Conservation (phyloP, 2,888 invertebrate genomes). For the Synanthedon tipuliformis region DNA sequence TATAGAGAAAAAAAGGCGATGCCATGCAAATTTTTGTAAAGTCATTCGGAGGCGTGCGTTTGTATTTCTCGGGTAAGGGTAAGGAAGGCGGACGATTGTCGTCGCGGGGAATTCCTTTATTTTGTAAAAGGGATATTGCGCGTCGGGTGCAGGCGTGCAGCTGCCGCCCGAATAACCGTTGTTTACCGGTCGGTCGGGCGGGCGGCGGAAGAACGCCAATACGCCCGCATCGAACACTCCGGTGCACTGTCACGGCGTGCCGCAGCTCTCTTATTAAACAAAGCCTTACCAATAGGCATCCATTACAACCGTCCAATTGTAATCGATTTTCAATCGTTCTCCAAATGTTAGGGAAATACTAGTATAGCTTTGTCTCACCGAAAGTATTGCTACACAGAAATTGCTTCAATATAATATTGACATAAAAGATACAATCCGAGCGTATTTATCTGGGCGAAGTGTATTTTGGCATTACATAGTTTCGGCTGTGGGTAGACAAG, state of each 20-base stretch:
- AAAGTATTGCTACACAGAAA: neutral
- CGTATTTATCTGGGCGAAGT: conserved; percentile 34
- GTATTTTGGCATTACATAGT: conserved; percentile 24
- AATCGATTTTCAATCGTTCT: neutral
- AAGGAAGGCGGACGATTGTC: conserved; percentile 65
- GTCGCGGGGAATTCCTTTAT: conserved; percentile 61
- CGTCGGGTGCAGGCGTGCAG: conserved; percentile 60
- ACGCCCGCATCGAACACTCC: conserved; percentile 38
- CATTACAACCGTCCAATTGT: neutral
- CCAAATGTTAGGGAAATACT: neutral
- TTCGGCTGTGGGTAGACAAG: conserved; percentile 12
- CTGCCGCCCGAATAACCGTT: conserved; percentile 43
- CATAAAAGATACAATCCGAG: conserved; percentile 13
- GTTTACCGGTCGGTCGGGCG: conserved; percentile 39
- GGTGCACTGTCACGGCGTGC: conserved; percentile 24
- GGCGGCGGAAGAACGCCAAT: conserved; percentile 11
- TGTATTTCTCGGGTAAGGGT: conserved; percentile 65
- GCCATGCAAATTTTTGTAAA: conserved; percentile 68
- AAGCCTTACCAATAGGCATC: neutral
- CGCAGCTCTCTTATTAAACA: conserved; percentile 34
- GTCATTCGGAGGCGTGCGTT: conserved; percentile 67
- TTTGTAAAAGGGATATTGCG: conserved; percentile 67
- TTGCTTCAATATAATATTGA: no score
- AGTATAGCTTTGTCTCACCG: conserved; percentile 9
- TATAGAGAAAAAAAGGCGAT: conserved; percentile 49